Base-by-base conservation (phyloP, 1,140 invertebrate species). In the Chionoecetes opilio region DNA sequence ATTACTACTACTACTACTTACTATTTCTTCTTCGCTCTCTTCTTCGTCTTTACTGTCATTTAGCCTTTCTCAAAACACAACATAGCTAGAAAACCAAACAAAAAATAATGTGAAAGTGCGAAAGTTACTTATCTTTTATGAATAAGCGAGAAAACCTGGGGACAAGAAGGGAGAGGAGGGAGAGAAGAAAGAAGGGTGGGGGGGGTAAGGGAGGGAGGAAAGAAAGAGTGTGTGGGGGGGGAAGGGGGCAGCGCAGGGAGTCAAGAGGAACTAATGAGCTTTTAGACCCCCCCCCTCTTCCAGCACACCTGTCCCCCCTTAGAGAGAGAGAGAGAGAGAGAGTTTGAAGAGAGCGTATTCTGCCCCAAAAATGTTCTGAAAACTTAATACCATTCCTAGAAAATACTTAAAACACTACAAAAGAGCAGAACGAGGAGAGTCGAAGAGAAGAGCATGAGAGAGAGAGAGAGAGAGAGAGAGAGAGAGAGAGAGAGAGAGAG, bases 401-500 rank as follows among this genome's bases (percentile, higher is more conserved):
- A 53, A 53, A 53, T 53, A 53, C 46, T 53, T 53, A 75, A n/a
- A 75, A 75, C 21, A 21, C 63, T n/a, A 21, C 63, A n/a, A 75
- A 21, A n/a, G 63, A 75, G n/a, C 14, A 46, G 14, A 46, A 46
- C 14, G 5, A 14, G 14, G 41, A 46, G 41, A 46, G 14, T 46
- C 5, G 41, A 46, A 86, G 32, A 86, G 29, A 86, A n/a, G 84
- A 86, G 84, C 17, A 21, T 32, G 84, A 86, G 29, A 86, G 29
- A 86, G 84, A 86, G 17, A 37, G n/a, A 38, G 85, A 34, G 32
- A 86, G 32, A 86, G 32, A 86, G 32, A 86, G 85, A 32, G 32
- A 86, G 32, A 86, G 32, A 86, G 32, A 86, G 32, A 86, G 32
- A 86, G 32, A 86, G 82, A 84, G 82, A 84, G 82, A 84, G 82